These are phyloP conservation scores for Ophion obscuratus DNA, from an alignment of 2,888 invertebrate genomes.

Conservation along the genomic window DNA sequence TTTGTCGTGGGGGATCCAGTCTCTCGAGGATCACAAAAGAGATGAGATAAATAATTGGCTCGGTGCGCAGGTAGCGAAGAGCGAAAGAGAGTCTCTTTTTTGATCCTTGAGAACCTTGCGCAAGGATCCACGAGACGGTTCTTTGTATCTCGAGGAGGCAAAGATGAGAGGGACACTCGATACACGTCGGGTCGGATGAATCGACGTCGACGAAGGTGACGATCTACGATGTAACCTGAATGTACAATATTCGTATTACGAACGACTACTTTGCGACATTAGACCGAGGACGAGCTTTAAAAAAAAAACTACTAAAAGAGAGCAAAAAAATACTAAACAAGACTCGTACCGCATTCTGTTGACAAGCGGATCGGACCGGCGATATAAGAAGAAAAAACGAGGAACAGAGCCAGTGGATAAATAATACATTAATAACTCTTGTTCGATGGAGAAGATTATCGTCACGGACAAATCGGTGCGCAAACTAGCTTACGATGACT, in stretches of 20 bases:
- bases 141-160: constrained; percentile 34
- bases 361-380: constrained; percentile 1
- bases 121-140: constrained; percentile 73
- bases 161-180: constrained; percentile 77
- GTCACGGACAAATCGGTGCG: constrained; percentile 59
- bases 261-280: constrained; percentile 53
- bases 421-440: constrained; percentile 52
- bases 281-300: constrained; percentile 50
- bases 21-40: constrained; percentile 74
- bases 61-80: constrained; percentile 80
- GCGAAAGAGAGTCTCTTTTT: constrained; percentile 70
- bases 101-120: constrained; percentile 79
- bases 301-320: constrained; percentile 28
- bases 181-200: constrained; percentile 77
- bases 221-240: constrained; percentile 52
- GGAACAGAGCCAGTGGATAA: constrained; percentile 24
- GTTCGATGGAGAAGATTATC: constrained; percentile 42
- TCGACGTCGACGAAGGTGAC: constrained; percentile 42
- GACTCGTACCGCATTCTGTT: neutral
- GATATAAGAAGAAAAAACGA: constrained; percentile 28
- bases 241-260: constrained; percentile 59
- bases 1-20: constrained; percentile 39
- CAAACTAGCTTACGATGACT: constrained; percentile 60
- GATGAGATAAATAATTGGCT: constrained; percentile 84
- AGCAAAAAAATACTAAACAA: constrained; percentile 7